Percentiles rank a stretch among this genome's conserved stretches.
Evolutionary conservation across 2,888 invertebrate genomes (phyloP).

Genomic region (Andrena marginata): DNA sequence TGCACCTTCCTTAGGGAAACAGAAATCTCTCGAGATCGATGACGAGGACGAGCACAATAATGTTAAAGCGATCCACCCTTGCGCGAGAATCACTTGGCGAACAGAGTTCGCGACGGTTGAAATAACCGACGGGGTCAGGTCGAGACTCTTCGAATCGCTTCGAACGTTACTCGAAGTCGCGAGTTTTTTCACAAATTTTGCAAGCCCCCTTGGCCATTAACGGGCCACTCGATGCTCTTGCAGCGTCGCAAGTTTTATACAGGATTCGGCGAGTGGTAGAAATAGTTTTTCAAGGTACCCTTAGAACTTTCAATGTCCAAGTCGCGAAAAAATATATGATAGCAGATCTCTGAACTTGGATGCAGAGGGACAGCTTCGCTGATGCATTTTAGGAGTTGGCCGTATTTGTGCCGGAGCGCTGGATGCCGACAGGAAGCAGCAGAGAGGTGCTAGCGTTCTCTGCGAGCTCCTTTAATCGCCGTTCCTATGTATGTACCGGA

Average conservation of each 20-base stretch:
- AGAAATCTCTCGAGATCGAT: constrained; percentile 8
- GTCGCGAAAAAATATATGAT: neutral
- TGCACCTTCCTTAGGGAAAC: constrained; percentile 56
- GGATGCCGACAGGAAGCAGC: constrained; percentile 1
- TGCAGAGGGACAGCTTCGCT: neutral
- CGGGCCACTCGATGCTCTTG: neutral
- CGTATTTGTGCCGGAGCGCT: neutral
- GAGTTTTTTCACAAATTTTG: neutral
- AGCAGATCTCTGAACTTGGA: neutral
- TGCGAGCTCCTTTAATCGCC: constrained; percentile 23
- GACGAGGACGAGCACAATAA: constrained; percentile 27
- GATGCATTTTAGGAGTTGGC: neutral
- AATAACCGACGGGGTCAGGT: neutral
- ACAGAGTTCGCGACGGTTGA: neutral
- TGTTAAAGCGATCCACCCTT: constrained; percentile 7
- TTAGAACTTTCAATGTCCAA: neutral
- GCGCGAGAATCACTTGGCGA: neutral
- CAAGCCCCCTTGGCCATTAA: neutral
- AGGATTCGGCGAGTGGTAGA: neutral
- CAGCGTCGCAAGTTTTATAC: constrained; percentile 7
- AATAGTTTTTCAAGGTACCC: neutral
- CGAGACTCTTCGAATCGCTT: neutral
- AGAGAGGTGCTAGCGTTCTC: neutral
- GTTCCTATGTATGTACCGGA: constrained; percentile 28
- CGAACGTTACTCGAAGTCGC: neutral